Evolutionary conservation across 2,888 invertebrate species (phyloP).

Genomic region (Silvanus unidentatus): DNA sequence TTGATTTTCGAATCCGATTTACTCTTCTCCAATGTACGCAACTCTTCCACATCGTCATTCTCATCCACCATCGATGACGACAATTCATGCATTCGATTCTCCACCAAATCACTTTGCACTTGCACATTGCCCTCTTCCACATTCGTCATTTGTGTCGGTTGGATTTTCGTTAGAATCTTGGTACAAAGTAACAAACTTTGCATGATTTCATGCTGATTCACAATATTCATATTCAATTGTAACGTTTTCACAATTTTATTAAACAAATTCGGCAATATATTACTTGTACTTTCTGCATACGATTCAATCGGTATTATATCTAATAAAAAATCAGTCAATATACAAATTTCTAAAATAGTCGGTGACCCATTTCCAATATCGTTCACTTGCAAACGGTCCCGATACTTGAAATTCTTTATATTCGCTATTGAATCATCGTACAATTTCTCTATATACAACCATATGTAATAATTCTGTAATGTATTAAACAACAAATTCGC

Average conservation of each 20-base stretch:
- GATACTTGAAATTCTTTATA: constrained; percentile 34
- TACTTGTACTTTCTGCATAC: constrained; percentile 69
- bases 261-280: constrained; percentile 72
- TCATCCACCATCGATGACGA: constrained; percentile 15
- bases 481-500: constrained; percentile 79
- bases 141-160: constrained; percentile 48
- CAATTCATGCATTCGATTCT: constrained; percentile 18
- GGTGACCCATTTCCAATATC: constrained; percentile 61
- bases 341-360: constrained; percentile 62
- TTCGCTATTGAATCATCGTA: constrained; percentile 49
- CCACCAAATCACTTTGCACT: constrained; percentile 14
- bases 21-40: constrained; percentile 53
- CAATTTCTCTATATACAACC: constrained; percentile 69
- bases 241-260: constrained; percentile 59
- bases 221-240: constrained; percentile 50
- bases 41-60: constrained; percentile 21
- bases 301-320: constrained; percentile 72
- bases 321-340: constrained; percentile 66
- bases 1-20: constrained; percentile 62
- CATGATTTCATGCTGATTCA: constrained; percentile 59
- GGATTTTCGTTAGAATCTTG: constrained; percentile 69
- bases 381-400: constrained; percentile 39
- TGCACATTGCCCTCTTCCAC: constrained; percentile 23
- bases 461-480: constrained; percentile 78
- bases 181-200: constrained; percentile 62